Evolutionary conservation across 30 jellyfish, hydroid and myxozoan species (phyloP).

Genomic region (Pseudorhiza aurosa): DNA sequence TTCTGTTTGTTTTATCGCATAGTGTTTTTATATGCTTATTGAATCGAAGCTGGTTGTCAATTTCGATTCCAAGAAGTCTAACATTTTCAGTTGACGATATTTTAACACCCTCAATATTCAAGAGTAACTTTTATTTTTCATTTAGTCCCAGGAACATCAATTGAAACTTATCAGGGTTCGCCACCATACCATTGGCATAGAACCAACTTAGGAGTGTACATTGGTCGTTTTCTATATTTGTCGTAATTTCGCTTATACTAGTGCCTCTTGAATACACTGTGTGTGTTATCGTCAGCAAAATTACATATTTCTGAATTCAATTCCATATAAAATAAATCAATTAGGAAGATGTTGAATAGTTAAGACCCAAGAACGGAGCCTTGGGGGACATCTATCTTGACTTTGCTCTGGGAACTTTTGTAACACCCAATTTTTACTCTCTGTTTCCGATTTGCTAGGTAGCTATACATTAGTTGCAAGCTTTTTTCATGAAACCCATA

Average conservation of each 20-base stretch:
- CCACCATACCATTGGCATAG: constrained; percentile 31
- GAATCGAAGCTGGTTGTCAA: constrained; percentile 12
- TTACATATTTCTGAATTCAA: constrained; percentile 28
- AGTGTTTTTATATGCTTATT: constrained; percentile 1
- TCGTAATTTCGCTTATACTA: not conserved
- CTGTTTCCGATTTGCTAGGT: constrained; percentile 34
- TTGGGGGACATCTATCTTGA: constrained; percentile 20
- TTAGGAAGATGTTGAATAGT: constrained; percentile 18
- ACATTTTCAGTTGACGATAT: constrained; percentile 20
- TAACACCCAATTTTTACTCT: constrained; percentile 20
- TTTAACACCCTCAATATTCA: constrained; percentile 6
- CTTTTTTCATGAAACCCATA: constrained; percentile 21
- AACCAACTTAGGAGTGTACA: constrained; percentile 44
- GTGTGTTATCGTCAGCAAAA: constrained; percentile 37
- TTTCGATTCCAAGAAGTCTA: constrained; percentile 32
- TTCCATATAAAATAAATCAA: constrained; percentile 24
- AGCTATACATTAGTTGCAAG: constrained; percentile 35
- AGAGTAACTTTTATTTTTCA: not conserved
- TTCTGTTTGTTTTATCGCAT: constrained; percentile 11
- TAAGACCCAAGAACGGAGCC: constrained; percentile 33
- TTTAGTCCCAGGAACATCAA: constrained; percentile 42
- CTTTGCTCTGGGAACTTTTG: not conserved
- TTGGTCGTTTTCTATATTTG: constrained; percentile 19
- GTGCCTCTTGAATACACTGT: constrained; percentile 7
- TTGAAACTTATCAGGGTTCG: constrained; percentile 58